Evolutionary conservation across 2,113 vertebrate species (phyloP), one percentile per base, ranked within the genome.

Genomic region (Hiodon tergisus): DNA sequence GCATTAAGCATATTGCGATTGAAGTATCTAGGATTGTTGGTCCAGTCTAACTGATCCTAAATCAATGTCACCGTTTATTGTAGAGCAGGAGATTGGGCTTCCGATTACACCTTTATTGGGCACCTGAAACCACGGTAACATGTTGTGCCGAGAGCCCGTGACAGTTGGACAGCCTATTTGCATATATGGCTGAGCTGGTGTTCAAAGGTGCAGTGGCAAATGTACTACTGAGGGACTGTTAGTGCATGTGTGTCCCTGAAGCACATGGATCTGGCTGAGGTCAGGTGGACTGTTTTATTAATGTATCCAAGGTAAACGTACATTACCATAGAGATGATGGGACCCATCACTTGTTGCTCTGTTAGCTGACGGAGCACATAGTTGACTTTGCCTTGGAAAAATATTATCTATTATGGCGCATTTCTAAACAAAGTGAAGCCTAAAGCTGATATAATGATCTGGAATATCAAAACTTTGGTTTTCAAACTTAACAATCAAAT

Each of bases 241-340:
- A 13, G 70, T n/a, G 9, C 5, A 58, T 31, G 5, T 55, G 16
- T 14, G 16, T 17, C 4, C 58, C 17, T 17, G 67, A 50, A 69
- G 50, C 11, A 48, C 63, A 47, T 48, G 9, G 46, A 47, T 16
- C n/a, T 54, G 50, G 14, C 14, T 52, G 67, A 59, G 53, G 47
- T 48, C 63, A 59, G 65, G 73, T 67, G 65, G 73, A 75, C 53
- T 46, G 57, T 72, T 72, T 72, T 47, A 72, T 72, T 31, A 55
- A 72, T 75, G 65, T 6, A 9, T 53, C 47, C n/a, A 17, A 68
- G 65, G 73, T 59, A 67, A 67, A 51, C 59, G 55, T 51, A 6
- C 46, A 14, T 75, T 68, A 13, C 55, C 73, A 52, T 59, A 54
- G 73, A 59, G 53, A 75, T 57, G 11, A 17, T 14, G 11, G 13